Conservation (phyloP, 2,888 invertebrate species). For the Lasioglossum marginatum region DNA sequence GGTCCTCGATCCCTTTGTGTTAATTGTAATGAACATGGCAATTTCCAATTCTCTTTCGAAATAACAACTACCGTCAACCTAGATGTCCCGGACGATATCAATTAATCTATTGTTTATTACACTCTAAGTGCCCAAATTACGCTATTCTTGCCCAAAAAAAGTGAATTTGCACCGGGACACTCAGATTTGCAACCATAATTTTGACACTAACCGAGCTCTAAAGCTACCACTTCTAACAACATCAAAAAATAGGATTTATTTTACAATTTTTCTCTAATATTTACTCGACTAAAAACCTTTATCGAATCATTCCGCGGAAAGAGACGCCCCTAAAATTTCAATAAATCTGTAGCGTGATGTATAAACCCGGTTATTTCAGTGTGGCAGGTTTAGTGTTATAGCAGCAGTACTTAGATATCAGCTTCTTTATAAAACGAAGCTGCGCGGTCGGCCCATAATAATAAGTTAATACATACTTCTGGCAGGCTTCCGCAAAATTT, state of each 20-base stretch:
- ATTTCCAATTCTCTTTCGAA: background rate
- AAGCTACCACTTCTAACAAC: background rate
- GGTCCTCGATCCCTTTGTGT: slow-evolving; percentile 6
- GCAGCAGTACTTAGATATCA: background rate
- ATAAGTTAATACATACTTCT: background rate
- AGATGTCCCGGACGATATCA: background rate
- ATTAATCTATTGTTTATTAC: background rate
- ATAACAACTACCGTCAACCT: background rate
- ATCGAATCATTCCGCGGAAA: background rate
- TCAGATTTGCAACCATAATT: background rate
- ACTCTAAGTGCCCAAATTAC: no score
- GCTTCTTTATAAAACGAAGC: background rate
- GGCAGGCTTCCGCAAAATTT: background rate
- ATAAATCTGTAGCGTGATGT: background rate
- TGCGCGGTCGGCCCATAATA: background rate
- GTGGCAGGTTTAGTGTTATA: background rate
- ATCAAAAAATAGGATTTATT: background rate
- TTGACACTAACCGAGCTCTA: background rate
- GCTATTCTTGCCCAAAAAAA: no score
- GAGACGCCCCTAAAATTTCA: background rate
- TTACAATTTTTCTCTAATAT: background rate
- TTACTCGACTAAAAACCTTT: background rate
- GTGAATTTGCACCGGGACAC: background rate
- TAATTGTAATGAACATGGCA: slow-evolving; percentile 17
- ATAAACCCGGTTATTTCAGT: background rate